Percentiles rank a stretch among this genome's conserved stretches.
phyloP scores from a whole-genome alignment of 2,888 invertebrate species.

The Blera fallax region DNA sequence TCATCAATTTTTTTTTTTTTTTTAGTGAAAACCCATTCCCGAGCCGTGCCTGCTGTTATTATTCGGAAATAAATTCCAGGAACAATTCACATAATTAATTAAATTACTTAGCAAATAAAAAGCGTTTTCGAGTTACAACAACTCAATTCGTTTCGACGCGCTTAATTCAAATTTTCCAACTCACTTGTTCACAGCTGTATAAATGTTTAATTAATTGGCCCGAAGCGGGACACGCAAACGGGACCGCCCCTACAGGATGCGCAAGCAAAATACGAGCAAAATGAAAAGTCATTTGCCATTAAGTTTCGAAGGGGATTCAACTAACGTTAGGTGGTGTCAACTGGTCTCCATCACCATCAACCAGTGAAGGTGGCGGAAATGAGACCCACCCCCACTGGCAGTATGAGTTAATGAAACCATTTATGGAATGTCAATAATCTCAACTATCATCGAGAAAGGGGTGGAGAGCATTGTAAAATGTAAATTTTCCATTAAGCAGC shows the following conservation, averaged over 20 bases:
- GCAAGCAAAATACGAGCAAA: neutral
- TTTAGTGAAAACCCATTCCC: neutral
- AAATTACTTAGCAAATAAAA: neutral
- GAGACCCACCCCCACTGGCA: neutral
- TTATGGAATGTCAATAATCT: conserved; percentile 41
- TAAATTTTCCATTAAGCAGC: neutral
- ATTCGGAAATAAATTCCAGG: neutral
- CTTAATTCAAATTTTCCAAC: conserved; percentile 32
- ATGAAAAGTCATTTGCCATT: conserved; percentile 33
- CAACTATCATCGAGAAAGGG: neutral
- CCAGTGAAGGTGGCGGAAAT: neutral
- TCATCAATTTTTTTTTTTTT: neutral
- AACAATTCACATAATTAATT: conserved; percentile 16
- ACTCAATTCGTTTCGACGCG: conserved; percentile 18
- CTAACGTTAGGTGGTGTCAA: conserved; percentile 4
- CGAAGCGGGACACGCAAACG: neutral
- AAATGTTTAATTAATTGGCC: conserved; percentile 44
- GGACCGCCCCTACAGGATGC: neutral
- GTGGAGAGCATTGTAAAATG: neutral
- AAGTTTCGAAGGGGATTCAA: neutral
- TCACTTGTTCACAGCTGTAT: conserved; percentile 9
- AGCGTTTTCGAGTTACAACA: neutral
- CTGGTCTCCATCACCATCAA: neutral
- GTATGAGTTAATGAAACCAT: conserved; percentile 14
- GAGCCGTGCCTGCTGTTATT: neutral